phyloP scores from a whole-genome alignment of 92 coral and sea anemone species.

The Epizoanthus stellaris region DNA sequence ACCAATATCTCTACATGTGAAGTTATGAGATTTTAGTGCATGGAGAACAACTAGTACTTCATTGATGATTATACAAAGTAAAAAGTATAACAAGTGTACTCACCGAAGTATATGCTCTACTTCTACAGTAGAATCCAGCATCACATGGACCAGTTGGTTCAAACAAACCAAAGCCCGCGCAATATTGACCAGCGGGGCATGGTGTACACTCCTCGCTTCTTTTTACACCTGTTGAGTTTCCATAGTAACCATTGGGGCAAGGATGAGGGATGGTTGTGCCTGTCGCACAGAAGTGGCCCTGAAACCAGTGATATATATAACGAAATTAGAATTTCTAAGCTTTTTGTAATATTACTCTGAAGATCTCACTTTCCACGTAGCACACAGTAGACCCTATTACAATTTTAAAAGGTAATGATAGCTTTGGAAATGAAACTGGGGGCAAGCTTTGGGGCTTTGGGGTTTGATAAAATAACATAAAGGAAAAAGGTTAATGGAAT shows the following conservation, averaged over 20 bases:
- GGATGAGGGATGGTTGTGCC: slow-evolving; percentile 95
- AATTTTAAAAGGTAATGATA: too few species aligned
- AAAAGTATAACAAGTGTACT: slow-evolving; percentile 4
- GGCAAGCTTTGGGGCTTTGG: too few species aligned
- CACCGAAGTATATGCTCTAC: slow-evolving; percentile 97
- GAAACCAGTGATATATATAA: not conserved
- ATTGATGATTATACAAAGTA: not conserved
- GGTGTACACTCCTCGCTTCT: slow-evolving; percentile 94
- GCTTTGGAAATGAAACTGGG: too few species aligned
- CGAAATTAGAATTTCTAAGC: too few species aligned
- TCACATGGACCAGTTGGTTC: slow-evolving; percentile 95
- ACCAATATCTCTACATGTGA: not conserved
- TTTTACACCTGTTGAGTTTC: slow-evolving; percentile 92
- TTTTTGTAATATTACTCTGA: too few species aligned
- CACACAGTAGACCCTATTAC: too few species aligned
- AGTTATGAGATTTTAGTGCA: too few species aligned
- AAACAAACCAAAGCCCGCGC: slow-evolving; percentile 90
- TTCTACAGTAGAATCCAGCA: slow-evolving; percentile 97
- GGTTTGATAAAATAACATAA: too few species aligned
- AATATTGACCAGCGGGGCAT: slow-evolving; percentile 97
- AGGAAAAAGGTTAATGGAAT: too few species aligned
- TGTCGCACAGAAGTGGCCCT: slow-evolving; percentile 99
- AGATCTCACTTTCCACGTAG: too few species aligned
- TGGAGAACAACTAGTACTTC: too few species aligned
- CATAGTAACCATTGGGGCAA: slow-evolving; percentile 96